These are phyloP conservation scores for Zele albiditarsus DNA, from an alignment of 2,888 invertebrate species.

Conservation along the genomic window DNA sequence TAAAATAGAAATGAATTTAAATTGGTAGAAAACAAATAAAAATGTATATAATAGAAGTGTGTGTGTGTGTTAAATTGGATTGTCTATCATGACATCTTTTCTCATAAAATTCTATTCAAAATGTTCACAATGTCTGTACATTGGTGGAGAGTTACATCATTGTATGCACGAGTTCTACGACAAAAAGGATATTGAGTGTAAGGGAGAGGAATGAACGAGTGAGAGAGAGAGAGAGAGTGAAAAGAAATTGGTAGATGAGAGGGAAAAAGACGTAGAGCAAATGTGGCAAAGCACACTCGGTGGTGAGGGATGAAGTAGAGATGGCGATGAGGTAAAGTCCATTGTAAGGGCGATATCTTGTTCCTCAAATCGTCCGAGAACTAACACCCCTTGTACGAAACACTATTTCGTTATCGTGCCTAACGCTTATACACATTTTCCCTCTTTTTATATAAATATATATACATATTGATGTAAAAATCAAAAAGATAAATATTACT, in stretches of 20 bases:
- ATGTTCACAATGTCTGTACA: neutral
- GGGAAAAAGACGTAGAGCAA: neutral
- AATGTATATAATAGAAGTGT: neutral
- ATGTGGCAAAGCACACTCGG: neutral
- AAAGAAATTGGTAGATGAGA: neutral
- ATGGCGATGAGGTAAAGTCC: constrained; percentile 10
- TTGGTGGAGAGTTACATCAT: neutral
- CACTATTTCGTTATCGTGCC: constrained; percentile 33
- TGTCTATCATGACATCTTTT: constrained; percentile 2
- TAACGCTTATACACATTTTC: constrained; percentile 33
- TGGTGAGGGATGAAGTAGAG: neutral
- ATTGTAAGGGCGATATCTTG: constrained; percentile 30
- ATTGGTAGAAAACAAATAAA: too few species aligned
- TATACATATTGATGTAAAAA: neutral
- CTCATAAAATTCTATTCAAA: neutral
- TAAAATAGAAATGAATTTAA: too few species aligned
- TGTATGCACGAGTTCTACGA: constrained; percentile 3
- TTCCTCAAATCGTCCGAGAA: constrained; percentile 17
- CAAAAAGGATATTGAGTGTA: neutral
- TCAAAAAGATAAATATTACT: constrained; percentile 5
- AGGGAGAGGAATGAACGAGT: neutral
- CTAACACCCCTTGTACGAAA: constrained; percentile 23
- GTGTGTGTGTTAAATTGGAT: neutral
- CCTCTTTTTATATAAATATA: constrained; percentile 16
- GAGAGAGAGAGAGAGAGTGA: neutral